phyloP scores from a whole-genome alignment of 1,140 invertebrate species.

The Zaprionus camerounensis region DNA sequence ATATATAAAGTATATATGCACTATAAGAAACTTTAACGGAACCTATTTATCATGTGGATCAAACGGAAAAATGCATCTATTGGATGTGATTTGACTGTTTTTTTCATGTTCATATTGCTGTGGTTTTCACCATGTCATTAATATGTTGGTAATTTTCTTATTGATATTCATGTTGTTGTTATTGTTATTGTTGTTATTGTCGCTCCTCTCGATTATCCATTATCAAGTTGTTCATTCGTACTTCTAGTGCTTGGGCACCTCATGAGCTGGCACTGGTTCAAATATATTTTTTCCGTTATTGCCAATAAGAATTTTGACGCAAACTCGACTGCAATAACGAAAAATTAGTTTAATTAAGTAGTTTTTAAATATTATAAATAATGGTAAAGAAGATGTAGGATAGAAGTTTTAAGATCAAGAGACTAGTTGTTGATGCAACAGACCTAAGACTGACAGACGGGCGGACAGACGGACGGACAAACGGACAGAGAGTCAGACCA shows the following conservation, averaged over 20 bases:
- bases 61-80: neutral
- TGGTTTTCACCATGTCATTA: too few species aligned
- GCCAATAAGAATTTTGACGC: constrained; percentile 48
- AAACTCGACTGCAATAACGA: constrained; percentile 24
- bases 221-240: neutral
- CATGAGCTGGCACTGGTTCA: constrained; percentile 43
- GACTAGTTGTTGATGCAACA: too few species aligned
- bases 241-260: neutral
- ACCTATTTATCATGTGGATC: too few species aligned
- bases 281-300: constrained; percentile 47
- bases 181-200: neutral
- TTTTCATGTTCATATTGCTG: neutral
- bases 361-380: too few species aligned
- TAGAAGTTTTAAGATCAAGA: too few species aligned
- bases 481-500: too few species aligned
- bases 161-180: neutral
- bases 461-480: too few species aligned
- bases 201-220: neutral
- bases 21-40: too few species aligned
- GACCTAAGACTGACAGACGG: too few species aligned
- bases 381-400: too few species aligned
- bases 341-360: too few species aligned
- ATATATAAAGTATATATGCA: neutral
- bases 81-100: neutral
- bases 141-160: too few species aligned